Evolutionary conservation across 2,888 invertebrate species (phyloP).

Genomic region (Drosophila koepferae): DNA sequence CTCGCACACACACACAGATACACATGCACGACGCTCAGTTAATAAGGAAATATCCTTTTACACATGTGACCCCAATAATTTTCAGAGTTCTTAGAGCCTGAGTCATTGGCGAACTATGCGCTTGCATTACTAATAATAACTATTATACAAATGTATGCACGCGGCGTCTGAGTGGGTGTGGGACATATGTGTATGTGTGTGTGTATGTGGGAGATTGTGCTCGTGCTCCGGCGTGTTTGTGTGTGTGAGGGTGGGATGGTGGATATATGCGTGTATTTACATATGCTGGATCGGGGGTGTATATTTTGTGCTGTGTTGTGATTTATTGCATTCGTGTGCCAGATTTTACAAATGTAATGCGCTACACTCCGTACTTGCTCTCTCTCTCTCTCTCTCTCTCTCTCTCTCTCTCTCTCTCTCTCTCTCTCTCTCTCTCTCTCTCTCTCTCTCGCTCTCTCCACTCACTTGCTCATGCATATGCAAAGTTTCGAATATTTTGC

Average conservation of each 20-base stretch:
- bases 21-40: constrained; percentile 37
- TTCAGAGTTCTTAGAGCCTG: constrained; percentile 69
- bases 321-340: constrained; percentile 84
- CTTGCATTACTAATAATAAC: constrained; percentile 79
- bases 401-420: not conserved
- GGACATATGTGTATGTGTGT: constrained; percentile 10
- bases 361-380: constrained; percentile 51
- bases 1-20: constrained; percentile 2
- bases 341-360: constrained; percentile 82
- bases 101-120: constrained; percentile 58
- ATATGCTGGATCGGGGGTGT: constrained; percentile 37
- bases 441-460: not conserved
- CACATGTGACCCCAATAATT: constrained; percentile 81
- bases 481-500: constrained; percentile 80
- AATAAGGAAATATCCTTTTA: constrained; percentile 82
- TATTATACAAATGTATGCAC: constrained; percentile 57
- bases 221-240: constrained; percentile 2
- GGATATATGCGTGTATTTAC: constrained; percentile 36
- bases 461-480: constrained; percentile 69
- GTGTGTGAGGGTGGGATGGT: constrained; percentile 2
- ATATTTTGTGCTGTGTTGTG: constrained; percentile 74
- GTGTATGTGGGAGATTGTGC: constrained; percentile 15
- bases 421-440: not conserved
- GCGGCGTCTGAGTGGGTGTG: constrained; percentile 12
- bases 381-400: not conserved